Conservation (phyloP, 2,113 vertebrate species). For the Genyomyrus donnyi region DNA sequence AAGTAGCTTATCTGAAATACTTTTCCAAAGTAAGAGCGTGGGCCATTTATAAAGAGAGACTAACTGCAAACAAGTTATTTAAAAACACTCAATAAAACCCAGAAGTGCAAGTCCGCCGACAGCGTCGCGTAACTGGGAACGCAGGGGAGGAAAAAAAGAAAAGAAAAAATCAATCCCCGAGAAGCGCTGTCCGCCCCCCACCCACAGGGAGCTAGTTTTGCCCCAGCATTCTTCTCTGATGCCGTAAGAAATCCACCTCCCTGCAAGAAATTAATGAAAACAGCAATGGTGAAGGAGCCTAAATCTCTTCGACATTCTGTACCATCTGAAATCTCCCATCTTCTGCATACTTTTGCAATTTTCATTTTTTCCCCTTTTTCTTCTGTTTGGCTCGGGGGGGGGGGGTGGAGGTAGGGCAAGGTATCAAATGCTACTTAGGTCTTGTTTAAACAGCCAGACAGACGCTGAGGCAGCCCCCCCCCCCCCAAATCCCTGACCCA, state of each 20-base stretch:
- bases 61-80: background rate
- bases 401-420: conserved; percentile 36
- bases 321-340: conserved; percentile 17
- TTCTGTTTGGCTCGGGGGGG: conserved; percentile 33
- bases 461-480: conserved; percentile 77
- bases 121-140: background rate
- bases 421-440: conserved; percentile 81
- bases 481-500: conserved; percentile 60
- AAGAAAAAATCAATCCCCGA: conserved; percentile 1
- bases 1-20: conserved; percentile 11
- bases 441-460: conserved; percentile 86
- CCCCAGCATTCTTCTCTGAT: conserved; percentile 29
- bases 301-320: conserved; percentile 28
- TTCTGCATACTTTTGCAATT: conserved; percentile 42
- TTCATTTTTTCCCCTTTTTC: conserved; percentile 42
- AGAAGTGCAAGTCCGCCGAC: background rate
- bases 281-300: conserved; percentile 14
- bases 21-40: background rate
- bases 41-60: background rate
- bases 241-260: conserved; percentile 29
- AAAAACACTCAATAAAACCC: background rate
- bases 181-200: conserved; percentile 11
- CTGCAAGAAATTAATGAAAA: conserved; percentile 26
- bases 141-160: background rate
- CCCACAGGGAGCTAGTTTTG: background rate